Evolutionary conservation across 1,140 invertebrate species (phyloP).

Genomic region (Drosophila oshimai): DNA sequence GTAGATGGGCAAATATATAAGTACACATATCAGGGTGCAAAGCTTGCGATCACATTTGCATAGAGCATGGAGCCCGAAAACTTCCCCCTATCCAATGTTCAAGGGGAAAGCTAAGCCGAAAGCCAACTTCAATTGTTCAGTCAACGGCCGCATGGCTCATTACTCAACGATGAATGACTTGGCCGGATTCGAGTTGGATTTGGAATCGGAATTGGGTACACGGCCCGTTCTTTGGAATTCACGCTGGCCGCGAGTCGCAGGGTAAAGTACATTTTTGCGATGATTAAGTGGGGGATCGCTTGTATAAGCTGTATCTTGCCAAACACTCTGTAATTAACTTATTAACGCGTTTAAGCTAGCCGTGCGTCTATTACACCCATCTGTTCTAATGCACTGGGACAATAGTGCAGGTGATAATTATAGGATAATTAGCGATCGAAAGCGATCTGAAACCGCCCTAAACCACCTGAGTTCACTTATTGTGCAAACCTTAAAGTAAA

Average conservation of each 20-base stretch:
- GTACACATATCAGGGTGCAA: slow-evolving; percentile 9
- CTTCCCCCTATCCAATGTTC: slow-evolving; percentile 26
- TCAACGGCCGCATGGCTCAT: slow-evolving; percentile 49
- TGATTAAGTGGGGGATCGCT: slow-evolving; percentile 25
- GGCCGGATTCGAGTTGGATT: slow-evolving; percentile 13
- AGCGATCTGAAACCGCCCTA: background rate
- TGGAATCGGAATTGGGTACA: background rate
- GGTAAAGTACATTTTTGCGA: slow-evolving; percentile 53
- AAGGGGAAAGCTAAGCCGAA: slow-evolving; percentile 3
- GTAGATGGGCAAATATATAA: slow-evolving; percentile 26
- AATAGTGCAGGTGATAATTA: slow-evolving; percentile 13
- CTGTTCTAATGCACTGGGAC: slow-evolving; percentile 2
- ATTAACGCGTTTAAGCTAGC: background rate
- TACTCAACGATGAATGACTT: slow-evolving; percentile 66
- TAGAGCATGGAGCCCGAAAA: slow-evolving; percentile 21
- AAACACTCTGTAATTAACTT: background rate
- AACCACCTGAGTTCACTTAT: background rate
- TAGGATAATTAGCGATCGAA: background rate
- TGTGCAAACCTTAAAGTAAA: background rate
- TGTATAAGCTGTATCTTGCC: slow-evolving; percentile 2
- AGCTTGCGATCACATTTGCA: slow-evolving; percentile 28
- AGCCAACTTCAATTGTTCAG: slow-evolving; percentile 36
- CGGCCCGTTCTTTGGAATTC: slow-evolving; percentile 65
- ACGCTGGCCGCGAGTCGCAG: slow-evolving; percentile 33
- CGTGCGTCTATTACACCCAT: background rate